Percentiles rank a stretch among this genome's conserved stretches.
Evolutionary conservation across 2,797 vertebrate genomes (phyloP).

Genomic region (Hemitrygon akajei): DNA sequence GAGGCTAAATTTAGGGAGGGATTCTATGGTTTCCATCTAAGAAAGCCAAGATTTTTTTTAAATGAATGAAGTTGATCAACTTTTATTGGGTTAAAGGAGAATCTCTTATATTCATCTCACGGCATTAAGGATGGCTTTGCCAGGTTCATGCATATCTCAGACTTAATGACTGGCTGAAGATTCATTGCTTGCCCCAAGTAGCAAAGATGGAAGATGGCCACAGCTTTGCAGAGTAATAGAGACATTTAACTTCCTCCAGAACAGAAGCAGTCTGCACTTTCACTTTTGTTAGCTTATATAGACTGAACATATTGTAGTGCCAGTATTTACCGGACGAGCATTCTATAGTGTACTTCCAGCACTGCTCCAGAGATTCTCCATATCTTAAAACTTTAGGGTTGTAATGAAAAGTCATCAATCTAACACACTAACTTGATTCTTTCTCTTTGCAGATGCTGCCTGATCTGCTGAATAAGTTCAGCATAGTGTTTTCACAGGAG

Average conservation of each 20-base stretch:
- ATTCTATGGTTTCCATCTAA: background rate
- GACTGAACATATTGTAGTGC: background rate
- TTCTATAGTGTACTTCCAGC: background rate
- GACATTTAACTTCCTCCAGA: background rate
- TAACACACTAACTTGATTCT: too few species aligned
- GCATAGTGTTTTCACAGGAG: too few species aligned
- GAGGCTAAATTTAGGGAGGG: background rate
- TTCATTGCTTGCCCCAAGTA: background rate
- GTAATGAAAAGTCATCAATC: too few species aligned
- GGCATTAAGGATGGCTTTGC: background rate
- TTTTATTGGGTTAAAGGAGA: background rate
- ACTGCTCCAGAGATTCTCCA: too few species aligned
- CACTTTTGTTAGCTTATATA: background rate
- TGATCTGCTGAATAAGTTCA: too few species aligned
- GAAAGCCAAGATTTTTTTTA: background rate
- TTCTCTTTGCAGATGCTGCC: too few species aligned
- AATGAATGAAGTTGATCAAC: background rate
- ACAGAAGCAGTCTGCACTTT: background rate
- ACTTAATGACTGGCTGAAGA: background rate
- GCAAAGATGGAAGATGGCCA: background rate
- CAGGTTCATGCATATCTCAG: background rate
- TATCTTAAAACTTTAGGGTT: too few species aligned
- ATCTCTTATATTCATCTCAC: background rate
- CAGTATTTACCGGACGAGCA: background rate
- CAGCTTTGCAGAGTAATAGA: background rate